Evolutionary conservation across 1,140 invertebrate species (phyloP), one percentile per base, ranked within the genome.

Genomic region (Macrobrachium rosenbergii): DNA sequence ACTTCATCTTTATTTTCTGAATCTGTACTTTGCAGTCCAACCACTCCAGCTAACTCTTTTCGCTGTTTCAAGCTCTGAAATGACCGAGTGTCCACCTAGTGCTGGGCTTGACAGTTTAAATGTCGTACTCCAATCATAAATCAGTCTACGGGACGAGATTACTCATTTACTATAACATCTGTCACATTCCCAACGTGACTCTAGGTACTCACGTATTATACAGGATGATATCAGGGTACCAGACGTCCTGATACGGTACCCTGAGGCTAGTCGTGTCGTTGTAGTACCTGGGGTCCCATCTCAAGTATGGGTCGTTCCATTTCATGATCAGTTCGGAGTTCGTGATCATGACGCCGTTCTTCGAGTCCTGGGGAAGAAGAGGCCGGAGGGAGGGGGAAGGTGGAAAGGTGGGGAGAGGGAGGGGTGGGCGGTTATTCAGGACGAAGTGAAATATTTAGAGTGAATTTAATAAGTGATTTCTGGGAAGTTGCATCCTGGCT

Each of bases 211-310:
- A 88, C 88, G 72, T 86, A 23, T 88, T 85, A 43, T 86, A 80
- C 19, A 88, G 76, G 37, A 85, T 82, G 11, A 88, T 67, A 19
- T 88, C 83, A 37, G 88, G 88, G 19, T 67, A 45, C 88, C 88
- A 88, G 2, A 88, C 76, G 52, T 88, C 64, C 12, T 63, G 52
- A 72, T 82, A 81, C 16, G 60, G 63, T 43, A 88, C 88, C 5
- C 64, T 37, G 19, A 88, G 21, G 23, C 19, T 11, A 0, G 62
- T 62, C 69, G 73, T 73, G 2, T 62, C 37, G 63, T 82, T 87
- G 82, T 85, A 88, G 43, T 80, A 0, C 0, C 2, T 16, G 3
- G 88, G 88, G 67, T 86, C n/a, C 88, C 88, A 85, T 14, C 37
- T 12, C 19, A 86, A 58, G 76, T 86, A 88, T 1, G 82, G 85